Evolutionary conservation across 2,113 vertebrate genomes (phyloP).

Genomic region (Bombycilla garrulus): DNA sequence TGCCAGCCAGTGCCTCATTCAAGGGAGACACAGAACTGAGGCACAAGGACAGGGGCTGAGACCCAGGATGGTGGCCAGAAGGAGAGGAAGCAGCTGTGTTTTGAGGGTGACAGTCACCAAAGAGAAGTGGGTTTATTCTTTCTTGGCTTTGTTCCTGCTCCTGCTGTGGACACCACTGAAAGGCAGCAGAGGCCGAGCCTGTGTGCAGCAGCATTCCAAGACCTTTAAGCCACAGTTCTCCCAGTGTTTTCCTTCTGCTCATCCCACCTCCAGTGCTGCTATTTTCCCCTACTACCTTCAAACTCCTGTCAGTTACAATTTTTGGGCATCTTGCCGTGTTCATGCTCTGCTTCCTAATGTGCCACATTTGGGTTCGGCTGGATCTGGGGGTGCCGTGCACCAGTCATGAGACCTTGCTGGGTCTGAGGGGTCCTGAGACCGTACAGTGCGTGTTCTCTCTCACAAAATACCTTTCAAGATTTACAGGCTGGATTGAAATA

Average conservation of each 20-base stretch:
- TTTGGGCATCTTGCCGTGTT: constrained; percentile 31
- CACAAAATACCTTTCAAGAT: not conserved
- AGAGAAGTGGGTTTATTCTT: not conserved
- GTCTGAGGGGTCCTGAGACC: not conserved
- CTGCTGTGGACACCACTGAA: not conserved
- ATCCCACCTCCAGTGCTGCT: constrained; percentile 8
- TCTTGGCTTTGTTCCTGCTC: not conserved
- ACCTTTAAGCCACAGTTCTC: not conserved
- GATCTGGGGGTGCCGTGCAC: fast-evolving
- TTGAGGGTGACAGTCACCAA: not conserved
- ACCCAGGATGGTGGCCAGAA: not conserved
- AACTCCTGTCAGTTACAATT: constrained; percentile 23
- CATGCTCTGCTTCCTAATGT: not conserved
- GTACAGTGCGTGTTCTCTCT: not conserved
- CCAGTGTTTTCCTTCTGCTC: not conserved
- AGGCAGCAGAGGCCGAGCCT: not conserved
- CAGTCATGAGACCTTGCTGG: not conserved
- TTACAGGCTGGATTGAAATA: not conserved
- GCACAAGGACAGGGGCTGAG: not conserved
- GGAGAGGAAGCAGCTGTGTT: not conserved
- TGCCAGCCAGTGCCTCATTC: not conserved
- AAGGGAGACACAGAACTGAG: not conserved
- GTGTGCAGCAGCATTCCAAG: not conserved
- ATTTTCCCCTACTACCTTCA: constrained; percentile 32
- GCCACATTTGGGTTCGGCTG: not conserved